Percentiles rank a stretch among this genome's conserved stretches.
These are phyloP conservation scores for Carterocephalus palaemon DNA, from an alignment of 2,888 invertebrate species.

Conservation along the genomic window DNA sequence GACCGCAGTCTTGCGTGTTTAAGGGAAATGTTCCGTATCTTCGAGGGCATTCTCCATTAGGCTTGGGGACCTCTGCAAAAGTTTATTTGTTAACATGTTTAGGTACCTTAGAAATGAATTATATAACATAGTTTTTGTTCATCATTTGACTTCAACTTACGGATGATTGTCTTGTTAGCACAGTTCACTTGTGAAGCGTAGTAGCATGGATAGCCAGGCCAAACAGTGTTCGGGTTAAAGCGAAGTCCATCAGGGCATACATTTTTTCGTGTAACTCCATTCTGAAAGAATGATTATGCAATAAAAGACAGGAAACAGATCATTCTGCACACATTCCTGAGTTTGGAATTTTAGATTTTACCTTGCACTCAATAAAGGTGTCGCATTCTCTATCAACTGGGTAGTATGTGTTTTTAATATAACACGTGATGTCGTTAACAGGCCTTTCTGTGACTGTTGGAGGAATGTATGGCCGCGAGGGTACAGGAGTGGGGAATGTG, in stretches of 20 bases:
- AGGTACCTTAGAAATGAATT: background rate
- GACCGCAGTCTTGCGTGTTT: constrained; percentile 48
- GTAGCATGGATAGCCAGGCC: constrained; percentile 85
- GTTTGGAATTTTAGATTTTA: too few relatives aligned
- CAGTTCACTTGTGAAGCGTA: constrained; percentile 90
- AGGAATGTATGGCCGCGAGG: background rate
- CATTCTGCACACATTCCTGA: too few relatives aligned
- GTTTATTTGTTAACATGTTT: background rate
- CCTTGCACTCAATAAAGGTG: constrained; percentile 81
- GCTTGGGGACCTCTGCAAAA: constrained; percentile 31
- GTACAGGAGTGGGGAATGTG: background rate
- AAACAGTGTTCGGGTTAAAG: constrained; percentile 82
- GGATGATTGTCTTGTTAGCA: constrained; percentile 60
- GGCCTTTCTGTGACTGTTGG: background rate
- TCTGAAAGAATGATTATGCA: constrained; percentile 4
- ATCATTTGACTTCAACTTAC: constrained; percentile 17
- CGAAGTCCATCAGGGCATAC: constrained; percentile 88
- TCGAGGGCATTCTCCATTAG: constrained; percentile 36
- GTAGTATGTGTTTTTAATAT: constrained; percentile 53
- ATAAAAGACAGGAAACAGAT: too few relatives aligned
- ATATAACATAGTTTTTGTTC: background rate
- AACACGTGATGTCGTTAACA: constrained; percentile 25
- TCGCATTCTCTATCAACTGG: constrained; percentile 82
- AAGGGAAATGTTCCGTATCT: constrained; percentile 47
- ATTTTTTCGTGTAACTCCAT: constrained; percentile 69